phyloP scores from a whole-genome alignment of 2,797 vertebrate species.

The Somateria mollissima region DNA sequence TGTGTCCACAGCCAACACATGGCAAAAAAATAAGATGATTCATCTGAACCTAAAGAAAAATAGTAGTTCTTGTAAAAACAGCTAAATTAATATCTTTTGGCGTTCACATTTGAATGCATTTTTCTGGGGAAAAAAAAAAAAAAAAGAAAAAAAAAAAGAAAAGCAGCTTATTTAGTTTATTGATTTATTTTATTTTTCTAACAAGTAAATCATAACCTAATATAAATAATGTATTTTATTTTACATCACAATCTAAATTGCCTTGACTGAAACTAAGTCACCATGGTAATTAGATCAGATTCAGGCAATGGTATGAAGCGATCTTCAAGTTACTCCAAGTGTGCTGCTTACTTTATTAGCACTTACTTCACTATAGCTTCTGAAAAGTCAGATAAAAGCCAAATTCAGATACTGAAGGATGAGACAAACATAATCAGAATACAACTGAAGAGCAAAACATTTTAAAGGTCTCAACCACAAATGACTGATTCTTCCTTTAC shows the following conservation, averaged over 20 bases:
- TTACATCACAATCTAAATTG: conserved; percentile 2
- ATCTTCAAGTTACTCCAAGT: neutral
- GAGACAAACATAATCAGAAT: neutral
- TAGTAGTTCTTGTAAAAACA: neutral
- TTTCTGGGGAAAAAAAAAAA: neutral
- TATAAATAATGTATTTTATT: conserved; percentile 4
- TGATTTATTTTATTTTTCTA: neutral
- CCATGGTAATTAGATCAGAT: neutral
- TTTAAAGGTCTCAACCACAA: neutral
- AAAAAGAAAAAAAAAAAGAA: neutral
- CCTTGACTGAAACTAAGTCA: conserved; percentile 24
- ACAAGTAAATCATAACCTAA: neutral
- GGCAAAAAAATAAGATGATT: neutral
- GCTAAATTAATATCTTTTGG: neutral
- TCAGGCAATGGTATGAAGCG: neutral
- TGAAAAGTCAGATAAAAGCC: conserved; percentile 5
- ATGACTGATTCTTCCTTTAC: neutral
- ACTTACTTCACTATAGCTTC: neutral
- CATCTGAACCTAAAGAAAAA: neutral
- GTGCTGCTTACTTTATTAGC: neutral
- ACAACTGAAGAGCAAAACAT: neutral
- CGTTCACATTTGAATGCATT: neutral
- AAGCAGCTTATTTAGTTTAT: neutral
- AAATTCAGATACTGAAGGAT: neutral
- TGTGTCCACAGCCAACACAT: neutral